Percentiles rank a stretch among this genome's conserved stretches.
Evolutionary conservation across 2,797 vertebrate genomes (phyloP).

Genomic region (Denticeps clupeoides): DNA sequence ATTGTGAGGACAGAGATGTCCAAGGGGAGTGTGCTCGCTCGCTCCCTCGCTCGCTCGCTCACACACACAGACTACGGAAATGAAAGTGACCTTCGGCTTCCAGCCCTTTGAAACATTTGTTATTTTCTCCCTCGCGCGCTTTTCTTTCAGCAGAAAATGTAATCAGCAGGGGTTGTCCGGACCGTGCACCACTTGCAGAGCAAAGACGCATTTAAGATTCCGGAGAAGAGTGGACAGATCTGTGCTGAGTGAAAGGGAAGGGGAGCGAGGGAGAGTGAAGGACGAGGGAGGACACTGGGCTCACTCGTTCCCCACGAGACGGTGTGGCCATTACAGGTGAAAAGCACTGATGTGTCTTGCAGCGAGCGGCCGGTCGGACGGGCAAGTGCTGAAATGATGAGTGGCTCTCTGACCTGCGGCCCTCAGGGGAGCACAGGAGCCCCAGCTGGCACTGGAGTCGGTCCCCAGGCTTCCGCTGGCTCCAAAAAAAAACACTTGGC

Average conservation of each 20-base stretch:
- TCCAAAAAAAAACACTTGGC: too few relatives aligned
- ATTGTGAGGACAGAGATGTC: slow-evolving; percentile 49
- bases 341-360: too few relatives aligned
- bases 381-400: too few relatives aligned
- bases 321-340: too few relatives aligned
- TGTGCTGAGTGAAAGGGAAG: slow-evolving; percentile 22
- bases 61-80: slow-evolving; percentile 2
- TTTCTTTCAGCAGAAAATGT: slow-evolving; percentile 35
- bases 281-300: too few relatives aligned
- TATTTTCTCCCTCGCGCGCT: neutral
- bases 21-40: slow-evolving; percentile 30
- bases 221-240: slow-evolving; percentile 31
- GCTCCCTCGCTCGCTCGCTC: neutral
- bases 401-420: too few relatives aligned
- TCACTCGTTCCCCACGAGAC: too few relatives aligned
- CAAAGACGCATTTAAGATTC: slow-evolving; percentile 52
- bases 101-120: slow-evolving; percentile 8
- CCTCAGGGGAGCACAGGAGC: too few relatives aligned
- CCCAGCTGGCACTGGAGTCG: too few relatives aligned
- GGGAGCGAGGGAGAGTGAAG: slow-evolving; percentile 23
- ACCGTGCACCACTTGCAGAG: slow-evolving; percentile 41
- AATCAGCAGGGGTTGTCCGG: slow-evolving; percentile 43
- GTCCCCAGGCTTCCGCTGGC: too few relatives aligned
- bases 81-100: slow-evolving; percentile 17
- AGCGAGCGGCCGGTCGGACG: too few relatives aligned